Evolutionary conservation across 2,113 vertebrate species (phyloP).

Genomic region (Onychostruthus taczanowskii): DNA sequence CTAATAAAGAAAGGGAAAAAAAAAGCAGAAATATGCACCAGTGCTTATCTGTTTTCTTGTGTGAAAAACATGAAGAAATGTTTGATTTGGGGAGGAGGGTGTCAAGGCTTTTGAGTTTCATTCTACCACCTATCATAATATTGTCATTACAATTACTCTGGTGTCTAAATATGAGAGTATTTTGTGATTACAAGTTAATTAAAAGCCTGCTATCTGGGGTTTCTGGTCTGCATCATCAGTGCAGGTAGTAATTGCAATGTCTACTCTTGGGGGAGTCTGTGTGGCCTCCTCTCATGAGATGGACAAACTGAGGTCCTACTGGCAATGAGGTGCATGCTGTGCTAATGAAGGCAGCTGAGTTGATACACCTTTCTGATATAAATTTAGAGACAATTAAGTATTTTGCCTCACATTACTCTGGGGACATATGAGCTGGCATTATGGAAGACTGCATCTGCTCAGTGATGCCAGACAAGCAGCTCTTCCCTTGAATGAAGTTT

Average conservation of each 20-base stretch:
- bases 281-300: not conserved
- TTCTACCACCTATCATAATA: not conserved
- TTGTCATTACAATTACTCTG: not conserved
- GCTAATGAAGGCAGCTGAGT: not conserved
- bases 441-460: not conserved
- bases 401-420: not conserved
- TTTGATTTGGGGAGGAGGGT: not conserved
- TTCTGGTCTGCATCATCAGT: not conserved
- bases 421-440: not conserved
- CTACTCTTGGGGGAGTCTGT: not conserved
- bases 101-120: not conserved
- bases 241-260: not conserved
- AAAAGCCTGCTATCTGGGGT: not conserved
- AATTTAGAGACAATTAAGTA: not conserved
- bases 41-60: not conserved
- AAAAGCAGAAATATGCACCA: not conserved
- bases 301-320: not conserved
- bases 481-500: not conserved
- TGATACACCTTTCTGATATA: not conserved
- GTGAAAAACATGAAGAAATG: not conserved
- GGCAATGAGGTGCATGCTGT: not conserved
- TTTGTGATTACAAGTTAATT: not conserved
- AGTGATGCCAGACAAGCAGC: not conserved
- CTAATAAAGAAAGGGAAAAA: not conserved
- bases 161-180: not conserved